Conservation (phyloP, 2,797 vertebrate genomes). For the Acropternis orthonyx region DNA sequence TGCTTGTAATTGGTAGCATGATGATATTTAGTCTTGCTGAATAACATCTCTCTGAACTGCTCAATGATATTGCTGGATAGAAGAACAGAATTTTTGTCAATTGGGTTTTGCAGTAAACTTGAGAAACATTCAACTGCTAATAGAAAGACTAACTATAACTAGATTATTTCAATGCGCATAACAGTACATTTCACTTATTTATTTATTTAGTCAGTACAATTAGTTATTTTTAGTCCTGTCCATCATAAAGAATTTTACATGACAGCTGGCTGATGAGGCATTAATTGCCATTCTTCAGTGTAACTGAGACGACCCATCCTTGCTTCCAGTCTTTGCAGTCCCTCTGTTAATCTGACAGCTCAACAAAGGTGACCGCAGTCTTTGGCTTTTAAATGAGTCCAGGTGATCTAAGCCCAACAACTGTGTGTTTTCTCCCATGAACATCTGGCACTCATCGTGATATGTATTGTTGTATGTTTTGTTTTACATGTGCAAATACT, state of each 20-base stretch:
- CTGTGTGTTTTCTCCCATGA: slow-evolving; percentile 46
- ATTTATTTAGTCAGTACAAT: slow-evolving; percentile 24
- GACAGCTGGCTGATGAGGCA: slow-evolving; percentile 55
- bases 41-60: neutral
- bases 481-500: slow-evolving; percentile 21
- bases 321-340: slow-evolving; percentile 32
- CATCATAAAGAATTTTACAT: slow-evolving; percentile 39
- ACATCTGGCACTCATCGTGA: slow-evolving; percentile 59
- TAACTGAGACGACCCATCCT: slow-evolving; percentile 48
- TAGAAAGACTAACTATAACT: neutral
- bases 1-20: neutral
- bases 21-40: neutral
- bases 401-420: slow-evolving; percentile 62
- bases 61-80: neutral
- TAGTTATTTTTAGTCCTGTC: slow-evolving; percentile 49
- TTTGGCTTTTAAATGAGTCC: slow-evolving; percentile 44
- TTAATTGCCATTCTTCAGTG: slow-evolving; percentile 62
- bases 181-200: neutral
- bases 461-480: slow-evolving; percentile 56
- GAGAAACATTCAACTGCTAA: neutral
- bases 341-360: slow-evolving; percentile 64
- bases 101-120: neutral
- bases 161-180: neutral
- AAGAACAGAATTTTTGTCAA: neutral
- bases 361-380: slow-evolving; percentile 47